Percentiles rank a stretch among this genome's conserved stretches.
phyloP scores from a whole-genome alignment of 2,113 vertebrate genomes.

The Cyprinodon brontotheroides region DNA sequence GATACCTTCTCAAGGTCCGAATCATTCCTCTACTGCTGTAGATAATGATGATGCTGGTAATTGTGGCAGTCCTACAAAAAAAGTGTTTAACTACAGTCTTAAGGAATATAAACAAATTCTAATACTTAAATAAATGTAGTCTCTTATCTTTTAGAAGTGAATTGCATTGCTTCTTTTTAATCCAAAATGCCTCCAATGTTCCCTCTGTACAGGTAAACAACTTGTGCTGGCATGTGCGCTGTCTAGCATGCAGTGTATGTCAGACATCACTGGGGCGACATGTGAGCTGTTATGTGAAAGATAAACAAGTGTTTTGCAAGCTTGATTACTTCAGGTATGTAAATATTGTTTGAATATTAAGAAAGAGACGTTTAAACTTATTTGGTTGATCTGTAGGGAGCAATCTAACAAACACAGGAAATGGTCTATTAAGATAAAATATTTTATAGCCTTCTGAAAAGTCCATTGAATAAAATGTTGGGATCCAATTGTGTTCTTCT shows the following conservation, averaged over 20 bases:
- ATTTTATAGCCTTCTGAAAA: too few relatives aligned
- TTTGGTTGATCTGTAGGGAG: background rate
- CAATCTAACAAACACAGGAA: background rate
- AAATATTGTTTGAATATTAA: background rate
- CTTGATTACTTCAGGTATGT: conserved; percentile 97
- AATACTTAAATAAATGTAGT: background rate
- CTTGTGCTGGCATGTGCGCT: conserved; percentile 96
- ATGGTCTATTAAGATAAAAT: too few relatives aligned
- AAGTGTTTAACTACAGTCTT: too few relatives aligned
- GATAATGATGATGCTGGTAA: background rate
- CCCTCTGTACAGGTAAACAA: conserved; percentile 86
- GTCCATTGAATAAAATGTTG: background rate
- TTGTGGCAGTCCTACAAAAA: too few relatives aligned
- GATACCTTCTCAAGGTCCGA: conserved; percentile 94
- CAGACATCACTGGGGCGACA: conserved; percentile 92
- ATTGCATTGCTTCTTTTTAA: background rate
- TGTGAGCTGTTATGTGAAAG: conserved; percentile 97
- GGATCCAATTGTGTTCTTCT: background rate
- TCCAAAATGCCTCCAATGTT: background rate
- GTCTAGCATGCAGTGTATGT: conserved; percentile 95
- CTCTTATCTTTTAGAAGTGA: background rate
- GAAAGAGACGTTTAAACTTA: background rate
- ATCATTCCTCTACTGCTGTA: background rate
- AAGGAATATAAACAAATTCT: too few relatives aligned
- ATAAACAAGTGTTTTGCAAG: conserved; percentile 97